These are phyloP conservation scores for Scomber colias DNA, from an alignment of 2,113 vertebrate species.

Conservation along the genomic window DNA sequence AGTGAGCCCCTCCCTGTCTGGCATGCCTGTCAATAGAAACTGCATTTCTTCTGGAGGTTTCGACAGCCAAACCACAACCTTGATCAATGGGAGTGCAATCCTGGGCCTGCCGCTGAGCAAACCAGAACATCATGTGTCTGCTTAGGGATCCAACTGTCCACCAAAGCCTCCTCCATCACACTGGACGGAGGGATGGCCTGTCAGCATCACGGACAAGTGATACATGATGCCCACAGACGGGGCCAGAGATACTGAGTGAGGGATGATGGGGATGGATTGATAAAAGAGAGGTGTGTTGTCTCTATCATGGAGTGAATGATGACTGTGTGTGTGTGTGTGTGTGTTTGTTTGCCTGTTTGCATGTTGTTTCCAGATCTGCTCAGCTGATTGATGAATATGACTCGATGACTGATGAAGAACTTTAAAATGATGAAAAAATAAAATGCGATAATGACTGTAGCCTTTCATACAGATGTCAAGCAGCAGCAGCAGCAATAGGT, in stretches of 20 bases:
- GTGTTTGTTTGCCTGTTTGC: slow-evolving; percentile 21
- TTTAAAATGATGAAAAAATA: slow-evolving; percentile 27
- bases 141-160: slow-evolving; percentile 61
- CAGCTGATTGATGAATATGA: slow-evolving; percentile 70
- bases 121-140: slow-evolving; percentile 69
- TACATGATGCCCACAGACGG: slow-evolving; percentile 52
- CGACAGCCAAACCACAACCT: slow-evolving; percentile 20
- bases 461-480: slow-evolving; percentile 4
- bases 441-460: slow-evolving; percentile 24
- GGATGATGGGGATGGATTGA: slow-evolving; percentile 69
- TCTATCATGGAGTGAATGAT: slow-evolving; percentile 61
- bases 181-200: slow-evolving; percentile 57
- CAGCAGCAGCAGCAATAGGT: neutral
- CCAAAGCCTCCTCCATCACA: slow-evolving; percentile 71
- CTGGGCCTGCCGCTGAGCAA: slow-evolving; percentile 31
- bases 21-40: slow-evolving; percentile 37
- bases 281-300: slow-evolving; percentile 76
- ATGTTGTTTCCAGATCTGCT: slow-evolving; percentile 28
- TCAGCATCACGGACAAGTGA: slow-evolving; percentile 67
- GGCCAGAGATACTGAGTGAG: slow-evolving; percentile 55
- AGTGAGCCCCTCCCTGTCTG: slow-evolving; percentile 4
- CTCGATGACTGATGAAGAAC: slow-evolving; percentile 39
- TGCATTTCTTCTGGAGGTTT: slow-evolving; percentile 41
- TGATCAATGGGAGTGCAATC: slow-evolving; percentile 40
- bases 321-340: slow-evolving; percentile 16